Evolutionary conservation across 2,113 vertebrate species (phyloP).

Genomic region (Saimiri boliviensis): DNA sequence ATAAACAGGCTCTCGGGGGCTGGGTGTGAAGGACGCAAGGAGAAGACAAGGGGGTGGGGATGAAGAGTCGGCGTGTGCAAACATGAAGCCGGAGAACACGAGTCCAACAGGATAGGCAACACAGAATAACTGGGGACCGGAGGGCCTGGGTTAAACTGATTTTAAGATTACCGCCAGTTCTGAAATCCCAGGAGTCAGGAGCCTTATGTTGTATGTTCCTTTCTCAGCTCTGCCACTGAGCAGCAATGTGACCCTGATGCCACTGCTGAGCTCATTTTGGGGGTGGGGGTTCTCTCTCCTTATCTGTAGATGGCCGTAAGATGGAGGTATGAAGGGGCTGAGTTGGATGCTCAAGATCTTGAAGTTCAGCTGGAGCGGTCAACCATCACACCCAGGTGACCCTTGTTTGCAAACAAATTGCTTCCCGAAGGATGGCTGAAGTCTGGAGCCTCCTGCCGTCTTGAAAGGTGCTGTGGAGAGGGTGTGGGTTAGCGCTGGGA

Average conservation of each 20-base stretch:
- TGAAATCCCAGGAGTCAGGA: not conserved
- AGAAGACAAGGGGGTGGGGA: not conserved
- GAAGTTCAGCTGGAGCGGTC: not conserved
- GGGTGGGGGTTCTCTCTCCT: not conserved
- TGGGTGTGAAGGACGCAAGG: not conserved
- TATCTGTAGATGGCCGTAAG: not conserved
- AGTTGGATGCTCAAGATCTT: not conserved
- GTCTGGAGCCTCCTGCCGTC: fast-evolving
- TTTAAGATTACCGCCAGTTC: not conserved
- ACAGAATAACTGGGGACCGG: not conserved
- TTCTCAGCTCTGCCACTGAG: not conserved
- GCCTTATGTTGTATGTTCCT: not conserved
- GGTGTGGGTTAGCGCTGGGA: not conserved
- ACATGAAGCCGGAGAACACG: not conserved
- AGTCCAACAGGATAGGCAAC: not conserved
- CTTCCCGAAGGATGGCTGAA: not conserved
- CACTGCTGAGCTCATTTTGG: not conserved
- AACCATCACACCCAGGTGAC: not conserved
- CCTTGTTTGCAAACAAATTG: not conserved
- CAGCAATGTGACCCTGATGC: not conserved
- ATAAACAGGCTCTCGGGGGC: not conserved
- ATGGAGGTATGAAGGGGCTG: not conserved
- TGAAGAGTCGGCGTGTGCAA: not conserved
- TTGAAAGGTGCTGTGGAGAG: not conserved
- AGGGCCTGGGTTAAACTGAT: not conserved